Conservation (phyloP, 2,797 vertebrate genomes). For the Platyrinchus mystaceus region DNA sequence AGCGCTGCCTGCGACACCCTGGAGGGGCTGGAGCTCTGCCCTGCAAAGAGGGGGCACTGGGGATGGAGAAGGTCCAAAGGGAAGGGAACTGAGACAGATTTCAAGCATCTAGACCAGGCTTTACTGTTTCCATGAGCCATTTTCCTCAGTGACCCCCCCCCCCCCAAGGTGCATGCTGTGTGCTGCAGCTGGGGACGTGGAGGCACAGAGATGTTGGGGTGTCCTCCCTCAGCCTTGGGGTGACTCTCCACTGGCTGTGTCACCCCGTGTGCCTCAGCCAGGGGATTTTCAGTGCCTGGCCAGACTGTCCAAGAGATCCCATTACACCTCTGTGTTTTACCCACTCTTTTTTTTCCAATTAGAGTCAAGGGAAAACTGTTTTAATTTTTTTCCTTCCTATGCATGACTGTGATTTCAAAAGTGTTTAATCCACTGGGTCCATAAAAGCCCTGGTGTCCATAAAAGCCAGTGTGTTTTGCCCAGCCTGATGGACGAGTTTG, state of each 20-base stretch:
- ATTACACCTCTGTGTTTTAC: not conserved
- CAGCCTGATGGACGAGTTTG: not conserved
- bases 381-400: not conserved
- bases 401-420: not conserved
- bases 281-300: not conserved
- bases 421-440: not conserved
- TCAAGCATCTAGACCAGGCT: not conserved
- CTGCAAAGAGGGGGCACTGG: not conserved
- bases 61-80: not conserved
- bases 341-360: not conserved
- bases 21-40: not conserved
- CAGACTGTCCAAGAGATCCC: not conserved
- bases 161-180: fast-evolving
- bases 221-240: not conserved
- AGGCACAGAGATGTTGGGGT: not conserved
- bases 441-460: not conserved
- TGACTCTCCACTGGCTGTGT: not conserved
- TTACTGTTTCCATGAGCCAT: fast-evolving
- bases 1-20: fast-evolving
- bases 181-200: not conserved
- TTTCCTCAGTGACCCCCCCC: not conserved
- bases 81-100: not conserved
- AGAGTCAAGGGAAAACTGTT: not conserved
- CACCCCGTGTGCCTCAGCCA: not conserved
- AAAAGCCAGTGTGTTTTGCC: not conserved